phyloP scores from a whole-genome alignment of 1,140 invertebrate genomes.

The Bombus superbus region DNA sequence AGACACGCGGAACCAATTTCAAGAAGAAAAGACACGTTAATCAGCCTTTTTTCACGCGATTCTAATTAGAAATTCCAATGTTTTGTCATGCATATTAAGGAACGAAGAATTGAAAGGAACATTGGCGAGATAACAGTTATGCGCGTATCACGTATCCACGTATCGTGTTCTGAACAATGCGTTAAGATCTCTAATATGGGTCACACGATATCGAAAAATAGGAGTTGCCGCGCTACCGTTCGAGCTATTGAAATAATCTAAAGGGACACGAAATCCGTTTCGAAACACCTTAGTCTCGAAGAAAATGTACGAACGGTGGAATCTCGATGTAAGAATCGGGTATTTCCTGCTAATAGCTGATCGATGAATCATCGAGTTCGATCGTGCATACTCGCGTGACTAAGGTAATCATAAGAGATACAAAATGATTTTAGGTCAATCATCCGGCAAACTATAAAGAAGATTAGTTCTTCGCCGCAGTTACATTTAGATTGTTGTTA shows the following conservation, averaged over 20 bases:
- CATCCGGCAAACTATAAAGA: constrained; percentile 28
- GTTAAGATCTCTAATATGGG: neutral
- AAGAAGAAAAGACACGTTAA: constrained; percentile 4
- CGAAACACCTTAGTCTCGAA: no score
- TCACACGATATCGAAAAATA: no score
- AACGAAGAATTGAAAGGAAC: neutral
- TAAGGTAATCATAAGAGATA: neutral
- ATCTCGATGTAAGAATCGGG: constrained; percentile 10
- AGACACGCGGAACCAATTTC: neutral
- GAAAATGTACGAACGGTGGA: neutral
- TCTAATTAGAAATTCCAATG: neutral
- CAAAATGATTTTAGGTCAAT: constrained; percentile 54
- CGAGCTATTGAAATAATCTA: neutral
- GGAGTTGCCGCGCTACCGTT: neutral
- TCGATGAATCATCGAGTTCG: constrained; percentile 53
- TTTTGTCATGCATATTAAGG: constrained; percentile 4
- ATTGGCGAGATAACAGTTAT: neutral
- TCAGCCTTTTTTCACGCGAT: neutral
- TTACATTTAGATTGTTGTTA: neutral
- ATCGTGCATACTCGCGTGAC: constrained; percentile 34
- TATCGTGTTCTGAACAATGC: neutral
- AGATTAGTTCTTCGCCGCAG: neutral
- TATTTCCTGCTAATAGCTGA: constrained; percentile 56
- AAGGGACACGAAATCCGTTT: neutral
- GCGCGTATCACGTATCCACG: neutral